These are phyloP conservation scores for Asobara japonica DNA, from an alignment of 1,140 invertebrate genomes.

Conservation along the genomic window DNA sequence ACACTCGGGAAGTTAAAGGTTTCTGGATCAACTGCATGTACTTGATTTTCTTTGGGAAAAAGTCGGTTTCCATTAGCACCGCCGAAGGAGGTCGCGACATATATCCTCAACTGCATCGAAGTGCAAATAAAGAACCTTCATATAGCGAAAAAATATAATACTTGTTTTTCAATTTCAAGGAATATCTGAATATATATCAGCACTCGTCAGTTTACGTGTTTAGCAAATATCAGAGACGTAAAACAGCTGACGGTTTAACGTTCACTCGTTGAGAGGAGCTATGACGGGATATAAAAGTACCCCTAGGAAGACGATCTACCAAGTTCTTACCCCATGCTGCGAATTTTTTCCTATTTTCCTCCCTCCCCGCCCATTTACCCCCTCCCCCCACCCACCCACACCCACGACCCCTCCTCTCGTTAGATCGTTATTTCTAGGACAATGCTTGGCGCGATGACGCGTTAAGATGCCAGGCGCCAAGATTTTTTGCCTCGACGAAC, in stretches of 20 bases:
- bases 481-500: constrained; percentile 2
- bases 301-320: not conserved
- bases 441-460: constrained; percentile 8
- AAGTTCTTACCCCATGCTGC: not conserved
- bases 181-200: too few relatives aligned
- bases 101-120: too few relatives aligned
- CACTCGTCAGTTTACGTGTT: not conserved
- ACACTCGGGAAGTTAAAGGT: too few relatives aligned
- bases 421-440: constrained; percentile 13
- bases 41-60: too few relatives aligned
- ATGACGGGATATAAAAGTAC: not conserved
- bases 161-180: too few relatives aligned
- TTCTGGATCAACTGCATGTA: too few relatives aligned
- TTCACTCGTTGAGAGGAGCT: not conserved
- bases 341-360: constrained; percentile 6
- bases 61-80: too few relatives aligned
- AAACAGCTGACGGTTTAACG: not conserved
- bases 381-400: too few relatives aligned
- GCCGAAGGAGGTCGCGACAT: too few relatives aligned
- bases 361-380: too few relatives aligned
- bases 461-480: not conserved
- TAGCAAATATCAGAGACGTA: not conserved
- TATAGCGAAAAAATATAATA: too few relatives aligned
- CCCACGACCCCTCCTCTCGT: not conserved
- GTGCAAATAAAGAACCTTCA: too few relatives aligned